Percentiles rank a stretch among this genome's conserved stretches.
Conservation (phyloP, 2,888 invertebrate genomes). For the Euplexia lucipara region DNA sequence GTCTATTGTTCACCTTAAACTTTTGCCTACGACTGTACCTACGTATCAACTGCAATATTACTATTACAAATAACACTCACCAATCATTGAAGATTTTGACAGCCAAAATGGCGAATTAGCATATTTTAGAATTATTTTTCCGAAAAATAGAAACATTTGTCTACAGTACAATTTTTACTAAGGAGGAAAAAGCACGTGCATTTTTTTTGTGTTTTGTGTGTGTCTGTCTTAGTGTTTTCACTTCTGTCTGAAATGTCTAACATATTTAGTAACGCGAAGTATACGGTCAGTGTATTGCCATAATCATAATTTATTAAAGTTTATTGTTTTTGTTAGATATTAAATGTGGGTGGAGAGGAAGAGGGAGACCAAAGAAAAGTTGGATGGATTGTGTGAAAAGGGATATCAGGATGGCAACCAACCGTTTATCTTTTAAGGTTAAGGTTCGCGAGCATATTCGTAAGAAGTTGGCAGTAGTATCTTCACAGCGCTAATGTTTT, state of each 20-base stretch:
- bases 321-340: too few relatives aligned
- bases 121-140: conserved; percentile 12
- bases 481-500: too few relatives aligned
- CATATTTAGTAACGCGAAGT: conserved; percentile 1
- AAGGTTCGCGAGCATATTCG: too few relatives aligned
- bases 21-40: conserved; percentile 2
- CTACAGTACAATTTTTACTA: conserved; percentile 21
- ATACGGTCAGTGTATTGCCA: conserved; percentile 33
- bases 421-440: too few relatives aligned
- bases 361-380: too few relatives aligned
- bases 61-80: conserved; percentile 25
- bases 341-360: too few relatives aligned
- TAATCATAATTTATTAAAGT: too few relatives aligned
- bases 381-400: too few relatives aligned
- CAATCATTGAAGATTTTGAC: conserved; percentile 37
- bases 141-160: background rate
- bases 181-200: conserved; percentile 9
- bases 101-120: conserved; percentile 29
- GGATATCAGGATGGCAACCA: too few relatives aligned
- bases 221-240: conserved; percentile 1
- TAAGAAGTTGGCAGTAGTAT: too few relatives aligned
- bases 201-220: conserved; percentile 2
- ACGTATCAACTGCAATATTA: background rate
- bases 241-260: conserved; percentile 39
- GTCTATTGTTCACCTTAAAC: too few relatives aligned